A percentile compares a stretch with the other conserved stretches of the same genome.
Evolutionary conservation across 2,113 vertebrate genomes (phyloP).

Genomic region (Sprattus sprattus): DNA sequence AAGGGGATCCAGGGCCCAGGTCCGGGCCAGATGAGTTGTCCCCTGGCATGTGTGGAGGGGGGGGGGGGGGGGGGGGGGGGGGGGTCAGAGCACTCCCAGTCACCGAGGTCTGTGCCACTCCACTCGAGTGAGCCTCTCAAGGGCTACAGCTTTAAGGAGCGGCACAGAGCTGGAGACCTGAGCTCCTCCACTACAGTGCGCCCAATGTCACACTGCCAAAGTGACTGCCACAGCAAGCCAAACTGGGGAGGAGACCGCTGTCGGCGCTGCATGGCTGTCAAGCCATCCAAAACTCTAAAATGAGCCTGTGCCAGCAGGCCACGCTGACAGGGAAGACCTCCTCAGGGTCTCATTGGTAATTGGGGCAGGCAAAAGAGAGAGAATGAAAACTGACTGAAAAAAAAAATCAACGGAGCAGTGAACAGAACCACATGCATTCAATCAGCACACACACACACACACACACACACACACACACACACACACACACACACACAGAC

Average conservation of each 20-base stretch:
- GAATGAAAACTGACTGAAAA: neutral
- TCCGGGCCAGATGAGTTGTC: neutral
- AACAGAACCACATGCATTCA: constrained; percentile 16
- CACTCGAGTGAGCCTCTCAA: neutral
- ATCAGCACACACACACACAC: constrained; percentile 25
- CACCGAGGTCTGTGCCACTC: neutral
- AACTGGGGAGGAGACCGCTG: neutral
- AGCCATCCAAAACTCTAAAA: too few relatives aligned
- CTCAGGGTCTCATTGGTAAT: too few relatives aligned
- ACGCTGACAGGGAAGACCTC: neutral
- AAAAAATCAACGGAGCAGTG: neutral
- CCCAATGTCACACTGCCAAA: neutral
- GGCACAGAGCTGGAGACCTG: neutral
- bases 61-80: neutral
- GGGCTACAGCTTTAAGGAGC: neutral
- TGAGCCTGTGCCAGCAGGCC: too few relatives aligned
- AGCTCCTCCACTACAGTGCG: neutral
- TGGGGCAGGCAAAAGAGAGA: constrained; percentile 11
- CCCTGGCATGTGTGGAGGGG: neutral
- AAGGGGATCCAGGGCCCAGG: neutral
- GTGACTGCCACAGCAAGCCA: neutral
- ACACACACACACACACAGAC: constrained; percentile 19
- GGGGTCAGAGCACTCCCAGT: neutral
- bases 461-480: too few relatives aligned
- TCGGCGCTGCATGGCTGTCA: neutral